Base-by-base conservation (phyloP, 2,797 vertebrate species). In the Rhinatrema bivittatum region DNA sequence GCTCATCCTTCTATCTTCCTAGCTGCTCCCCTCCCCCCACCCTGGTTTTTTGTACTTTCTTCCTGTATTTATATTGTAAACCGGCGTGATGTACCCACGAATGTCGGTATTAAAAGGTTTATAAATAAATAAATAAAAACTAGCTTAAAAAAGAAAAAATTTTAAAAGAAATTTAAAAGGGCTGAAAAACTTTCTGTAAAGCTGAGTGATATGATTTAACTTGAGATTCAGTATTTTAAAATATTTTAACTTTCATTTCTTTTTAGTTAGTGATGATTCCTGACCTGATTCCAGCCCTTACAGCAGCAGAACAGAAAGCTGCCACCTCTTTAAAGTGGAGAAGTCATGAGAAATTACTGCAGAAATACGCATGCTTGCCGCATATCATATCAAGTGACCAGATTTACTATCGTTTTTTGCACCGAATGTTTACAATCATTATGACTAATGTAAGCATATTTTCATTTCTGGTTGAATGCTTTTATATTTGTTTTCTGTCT, bases 301-400 rank as follows among this genome's bases (percentile, higher is more conserved):
- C 88, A n/a, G 55, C 81, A 1, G 91, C 90, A 1, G 94, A 97
- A 48, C 91, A 94, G 72, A 89, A 88, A 71, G 87, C 89, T 1
- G 91, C 91, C 1, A 65, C 81, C 49, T 95, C 91, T 23, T 80
- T 97, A 33, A 94, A 93, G 31, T 97, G 94, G 94, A 82, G 94
- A 39, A 86, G 86, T 3, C 94, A 97, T 0, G 91, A 96, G 68
- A 94, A 93, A 58, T 68, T 96, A 43, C 71, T 97, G 29, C 90
- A 91, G 70, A 89, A 85, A 43, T 96, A 89, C 18, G 79, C 88
- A 47, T 94, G 90, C 60, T 75, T 97, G 67, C 91, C 91, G 10
- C 77, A 90, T 5, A 62, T 97, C 56, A 74, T 97, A 56, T 80
- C 92, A 4, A 94, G 92, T 44, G 92, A 97, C 53, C 81, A 92